Percentiles rank a stretch among this genome's conserved stretches.
phyloP scores from a whole-genome alignment of 2,113 vertebrate species.

The Epinephelus moara region DNA sequence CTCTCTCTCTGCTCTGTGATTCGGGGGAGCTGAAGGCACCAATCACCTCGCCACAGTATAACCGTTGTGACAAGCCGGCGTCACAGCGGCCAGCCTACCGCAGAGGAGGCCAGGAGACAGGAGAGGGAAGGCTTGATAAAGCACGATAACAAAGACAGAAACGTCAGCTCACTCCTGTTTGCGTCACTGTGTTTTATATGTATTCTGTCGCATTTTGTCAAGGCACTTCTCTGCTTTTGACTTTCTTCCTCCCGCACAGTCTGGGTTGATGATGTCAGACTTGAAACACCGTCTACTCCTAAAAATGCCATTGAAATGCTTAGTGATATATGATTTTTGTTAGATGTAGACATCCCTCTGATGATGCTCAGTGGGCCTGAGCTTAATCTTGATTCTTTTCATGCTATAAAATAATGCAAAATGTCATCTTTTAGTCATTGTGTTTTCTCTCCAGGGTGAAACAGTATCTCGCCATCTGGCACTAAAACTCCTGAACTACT shows the following conservation, averaged over 20 bases:
- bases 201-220: slow-evolving; percentile 5
- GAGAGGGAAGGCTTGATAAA: neutral
- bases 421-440: slow-evolving; percentile 6
- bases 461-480: slow-evolving; percentile 43
- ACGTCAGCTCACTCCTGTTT: neutral
- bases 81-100: slow-evolving; percentile 7
- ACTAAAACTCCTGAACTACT: slow-evolving; percentile 4
- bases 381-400: slow-evolving; percentile 14
- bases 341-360: neutral
- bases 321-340: neutral
- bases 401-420: slow-evolving; percentile 10
- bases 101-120: slow-evolving; percentile 21
- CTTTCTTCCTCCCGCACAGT: neutral
- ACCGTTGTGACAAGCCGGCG: slow-evolving; percentile 41
- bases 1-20: neutral
- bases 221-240: neutral
- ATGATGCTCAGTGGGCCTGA: neutral
- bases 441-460: slow-evolving; percentile 30
- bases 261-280: neutral
- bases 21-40: slow-evolving; percentile 27
- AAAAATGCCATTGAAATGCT: neutral
- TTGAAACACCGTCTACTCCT: neutral
- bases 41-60: slow-evolving; percentile 19
- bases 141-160: slow-evolving; percentile 11
- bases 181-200: neutral